Percentiles rank a stretch among this genome's conserved stretches.
Conservation (phyloP, 2,888 invertebrate genomes). For the Hirtodrosophila duncani region DNA sequence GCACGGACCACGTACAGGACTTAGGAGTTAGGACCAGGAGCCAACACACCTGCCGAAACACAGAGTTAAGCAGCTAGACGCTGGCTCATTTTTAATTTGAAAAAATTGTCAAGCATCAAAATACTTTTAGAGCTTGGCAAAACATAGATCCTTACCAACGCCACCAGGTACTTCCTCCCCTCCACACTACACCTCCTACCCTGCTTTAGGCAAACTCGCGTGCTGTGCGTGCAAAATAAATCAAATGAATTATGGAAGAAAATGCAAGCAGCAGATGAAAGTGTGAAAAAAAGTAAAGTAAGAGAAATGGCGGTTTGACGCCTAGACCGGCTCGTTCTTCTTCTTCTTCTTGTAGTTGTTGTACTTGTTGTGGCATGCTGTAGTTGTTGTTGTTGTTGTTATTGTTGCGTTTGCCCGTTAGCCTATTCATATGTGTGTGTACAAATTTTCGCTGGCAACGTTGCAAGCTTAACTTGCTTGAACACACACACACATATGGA, state of each 20-base stretch:
- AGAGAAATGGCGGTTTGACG: constrained; percentile 43
- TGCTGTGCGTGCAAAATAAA: constrained; percentile 68
- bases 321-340: background rate
- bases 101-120: constrained; percentile 73
- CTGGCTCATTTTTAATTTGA: constrained; percentile 52
- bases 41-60: constrained; percentile 4
- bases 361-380: constrained; percentile 14
- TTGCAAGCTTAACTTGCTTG: constrained; percentile 21
- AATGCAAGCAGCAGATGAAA: too few relatives aligned
- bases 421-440: constrained; percentile 55
- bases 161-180: constrained; percentile 3
- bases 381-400: constrained; percentile 15
- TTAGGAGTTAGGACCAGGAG: too few relatives aligned
- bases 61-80: constrained; percentile 36
- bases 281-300: constrained; percentile 44
- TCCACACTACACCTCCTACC: background rate
- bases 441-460: constrained; percentile 32
- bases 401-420: constrained; percentile 16
- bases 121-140: constrained; percentile 56
- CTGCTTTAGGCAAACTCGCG: constrained; percentile 14
- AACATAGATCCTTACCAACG: constrained; percentile 1
- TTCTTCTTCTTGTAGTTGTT: too few relatives aligned
- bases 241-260: constrained; percentile 66
- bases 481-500: background rate
- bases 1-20: too few relatives aligned